Conservation (phyloP, 2,113 vertebrate species). For the Nesogale talazaci region DNA sequence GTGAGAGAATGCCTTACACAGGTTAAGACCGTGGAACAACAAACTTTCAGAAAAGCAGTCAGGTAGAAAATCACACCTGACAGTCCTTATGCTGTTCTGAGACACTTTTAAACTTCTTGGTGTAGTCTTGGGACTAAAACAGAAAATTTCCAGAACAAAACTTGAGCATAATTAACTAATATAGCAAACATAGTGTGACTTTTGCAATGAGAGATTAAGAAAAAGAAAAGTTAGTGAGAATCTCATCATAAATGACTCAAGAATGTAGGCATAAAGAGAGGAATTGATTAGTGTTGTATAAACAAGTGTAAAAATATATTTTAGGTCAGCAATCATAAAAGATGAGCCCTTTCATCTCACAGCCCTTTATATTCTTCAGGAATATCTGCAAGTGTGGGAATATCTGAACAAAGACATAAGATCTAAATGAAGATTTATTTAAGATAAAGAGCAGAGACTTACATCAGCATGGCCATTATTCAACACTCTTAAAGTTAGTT, state of each 20-base stretch:
- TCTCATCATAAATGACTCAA: background rate
- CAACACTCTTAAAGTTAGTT: background rate
- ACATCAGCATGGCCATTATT: background rate
- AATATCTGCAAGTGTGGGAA: background rate
- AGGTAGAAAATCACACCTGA: conserved; percentile 64
- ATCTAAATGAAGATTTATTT: background rate
- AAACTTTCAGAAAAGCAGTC: conserved; percentile 31
- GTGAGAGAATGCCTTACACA: background rate
- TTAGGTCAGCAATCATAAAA: background rate
- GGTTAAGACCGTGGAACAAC: background rate
- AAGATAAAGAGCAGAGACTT: background rate
- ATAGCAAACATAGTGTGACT: background rate
- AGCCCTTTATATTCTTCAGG: background rate
- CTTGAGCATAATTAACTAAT: background rate
- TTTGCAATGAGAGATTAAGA: background rate
- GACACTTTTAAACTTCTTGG: background rate
- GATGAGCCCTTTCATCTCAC: background rate
- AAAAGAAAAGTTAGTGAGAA: background rate
- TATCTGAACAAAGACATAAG: background rate
- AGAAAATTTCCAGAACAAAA: background rate
- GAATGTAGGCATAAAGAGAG: background rate
- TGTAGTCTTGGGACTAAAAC: conserved; percentile 6
- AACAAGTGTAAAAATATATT: background rate
- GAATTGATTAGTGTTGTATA: background rate
- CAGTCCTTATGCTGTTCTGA: background rate